Evolutionary conservation across 2,113 vertebrate species (phyloP).

Genomic region (Xenus cinereus): DNA sequence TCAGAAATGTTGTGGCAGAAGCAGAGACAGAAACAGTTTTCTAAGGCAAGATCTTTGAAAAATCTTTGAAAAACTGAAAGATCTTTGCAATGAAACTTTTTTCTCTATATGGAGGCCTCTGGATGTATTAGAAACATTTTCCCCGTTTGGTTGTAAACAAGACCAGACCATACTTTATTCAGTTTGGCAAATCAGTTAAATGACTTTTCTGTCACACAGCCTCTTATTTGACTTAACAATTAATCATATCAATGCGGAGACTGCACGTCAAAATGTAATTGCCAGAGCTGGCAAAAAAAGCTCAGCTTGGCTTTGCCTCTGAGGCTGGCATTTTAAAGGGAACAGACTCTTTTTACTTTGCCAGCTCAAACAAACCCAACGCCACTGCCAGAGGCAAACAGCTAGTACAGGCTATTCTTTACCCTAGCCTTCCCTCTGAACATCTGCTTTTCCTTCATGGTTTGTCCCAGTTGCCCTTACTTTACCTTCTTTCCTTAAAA

Average conservation of each 20-base stretch:
- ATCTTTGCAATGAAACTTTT: not conserved
- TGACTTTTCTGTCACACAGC: not conserved
- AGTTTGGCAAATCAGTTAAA: slow-evolving; percentile 27
- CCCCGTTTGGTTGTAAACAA: not conserved
- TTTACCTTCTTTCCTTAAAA: not conserved
- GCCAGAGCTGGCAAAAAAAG: slow-evolving; percentile 7
- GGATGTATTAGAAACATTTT: not conserved
- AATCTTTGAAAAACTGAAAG: too few species aligned
- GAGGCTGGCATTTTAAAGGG: slow-evolving; percentile 31
- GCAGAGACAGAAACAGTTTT: not conserved
- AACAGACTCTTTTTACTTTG: not conserved
- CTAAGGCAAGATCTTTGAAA: too few species aligned
- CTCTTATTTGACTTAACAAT: slow-evolving; percentile 32
- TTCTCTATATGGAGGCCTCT: not conserved
- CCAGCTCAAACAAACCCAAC: not conserved
- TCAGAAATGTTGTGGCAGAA: not conserved
- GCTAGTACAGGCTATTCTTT: not conserved
- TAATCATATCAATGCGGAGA: slow-evolving; percentile 16
- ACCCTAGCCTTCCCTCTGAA: not conserved
- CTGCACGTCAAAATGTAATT: not conserved
- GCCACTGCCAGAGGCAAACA: not conserved
- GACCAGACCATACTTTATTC: not conserved
- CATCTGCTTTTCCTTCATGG: not conserved
- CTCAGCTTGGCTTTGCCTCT: not conserved
- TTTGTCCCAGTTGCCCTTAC: not conserved